Conservation (phyloP, 1,140 invertebrate genomes). For the Calosoma granatense region DNA sequence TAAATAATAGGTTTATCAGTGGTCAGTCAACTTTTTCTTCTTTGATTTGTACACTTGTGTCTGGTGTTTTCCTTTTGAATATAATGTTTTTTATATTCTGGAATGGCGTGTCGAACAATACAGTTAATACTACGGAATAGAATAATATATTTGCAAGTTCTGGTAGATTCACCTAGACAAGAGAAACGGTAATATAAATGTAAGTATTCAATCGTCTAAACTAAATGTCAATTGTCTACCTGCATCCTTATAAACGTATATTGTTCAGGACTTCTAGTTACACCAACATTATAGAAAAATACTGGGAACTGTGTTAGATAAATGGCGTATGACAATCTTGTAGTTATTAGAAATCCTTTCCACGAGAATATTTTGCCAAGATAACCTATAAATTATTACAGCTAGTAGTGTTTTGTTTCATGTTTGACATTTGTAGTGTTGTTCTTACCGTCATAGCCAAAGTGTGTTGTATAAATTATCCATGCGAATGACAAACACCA, state of each 20-base stretch:
- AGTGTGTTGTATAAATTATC: slow-evolving; percentile 51
- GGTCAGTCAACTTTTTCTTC: slow-evolving; percentile 5
- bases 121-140: slow-evolving; percentile 46
- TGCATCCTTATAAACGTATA: slow-evolving; percentile 43
- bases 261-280: slow-evolving; percentile 39
- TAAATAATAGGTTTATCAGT: not conserved
- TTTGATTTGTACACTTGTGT: not conserved
- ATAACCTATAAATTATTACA: slow-evolving; percentile 32
- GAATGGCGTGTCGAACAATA: slow-evolving; percentile 56
- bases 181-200: slow-evolving; percentile 12
- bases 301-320: slow-evolving; percentile 59
- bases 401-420: too few relatives aligned
- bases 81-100: slow-evolving; percentile 53
- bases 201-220: slow-evolving; percentile 11
- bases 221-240: slow-evolving; percentile 29
- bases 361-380: slow-evolving; percentile 43
- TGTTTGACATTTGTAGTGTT: not conserved
- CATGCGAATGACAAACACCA: slow-evolving; percentile 59
- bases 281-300: slow-evolving; percentile 55
- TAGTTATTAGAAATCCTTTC: slow-evolving; percentile 49
- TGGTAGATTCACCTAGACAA: slow-evolving; percentile 43
- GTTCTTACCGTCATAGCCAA: slow-evolving; percentile 44
- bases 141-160: slow-evolving; percentile 44
- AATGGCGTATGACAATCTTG: slow-evolving; percentile 52
- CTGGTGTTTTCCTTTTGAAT: slow-evolving; percentile 19